phyloP scores from a whole-genome alignment of 2,888 invertebrate species.

The Watsonalla cultraria region DNA sequence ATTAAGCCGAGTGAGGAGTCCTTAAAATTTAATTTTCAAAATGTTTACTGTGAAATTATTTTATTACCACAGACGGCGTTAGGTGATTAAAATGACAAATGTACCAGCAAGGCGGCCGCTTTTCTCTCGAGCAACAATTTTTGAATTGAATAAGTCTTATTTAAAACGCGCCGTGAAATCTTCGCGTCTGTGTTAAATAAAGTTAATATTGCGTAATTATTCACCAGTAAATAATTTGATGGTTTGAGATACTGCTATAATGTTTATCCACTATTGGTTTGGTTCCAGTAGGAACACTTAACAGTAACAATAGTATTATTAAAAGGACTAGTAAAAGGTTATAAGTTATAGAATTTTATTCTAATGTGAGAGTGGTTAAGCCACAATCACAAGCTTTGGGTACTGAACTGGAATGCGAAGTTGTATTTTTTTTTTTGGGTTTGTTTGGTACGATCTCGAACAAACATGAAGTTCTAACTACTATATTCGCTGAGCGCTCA shows the following conservation, averaged over 20 bases:
- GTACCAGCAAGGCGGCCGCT: constrained; percentile 31
- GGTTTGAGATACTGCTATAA: not conserved
- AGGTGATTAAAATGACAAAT: constrained; percentile 52
- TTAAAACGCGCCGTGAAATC: not conserved
- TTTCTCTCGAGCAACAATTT: constrained; percentile 27
- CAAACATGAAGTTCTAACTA: too few species aligned
- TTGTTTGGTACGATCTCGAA: too few species aligned
- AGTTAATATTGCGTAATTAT: not conserved
- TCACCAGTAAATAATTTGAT: not conserved
- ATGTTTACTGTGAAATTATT: constrained; percentile 59
- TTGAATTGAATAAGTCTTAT: constrained; percentile 14
- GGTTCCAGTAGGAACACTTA: not conserved
- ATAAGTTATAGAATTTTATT: too few species aligned
- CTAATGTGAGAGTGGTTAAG: too few species aligned
- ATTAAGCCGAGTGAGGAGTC: constrained; percentile 37
- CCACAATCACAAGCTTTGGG: too few species aligned
- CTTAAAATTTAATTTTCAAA: constrained; percentile 56
- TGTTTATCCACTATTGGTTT: not conserved
- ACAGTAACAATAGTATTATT: too few species aligned
- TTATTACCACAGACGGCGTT: constrained; percentile 51
- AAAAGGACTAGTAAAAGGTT: too few species aligned
- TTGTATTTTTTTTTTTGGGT: too few species aligned
- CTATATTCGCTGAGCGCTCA: too few species aligned
- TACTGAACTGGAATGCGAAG: too few species aligned
- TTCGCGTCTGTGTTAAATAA: not conserved